Percentiles rank a stretch among this genome's conserved stretches.
phyloP scores from a whole-genome alignment of 1,140 invertebrate species.

The Papilio machaon region DNA sequence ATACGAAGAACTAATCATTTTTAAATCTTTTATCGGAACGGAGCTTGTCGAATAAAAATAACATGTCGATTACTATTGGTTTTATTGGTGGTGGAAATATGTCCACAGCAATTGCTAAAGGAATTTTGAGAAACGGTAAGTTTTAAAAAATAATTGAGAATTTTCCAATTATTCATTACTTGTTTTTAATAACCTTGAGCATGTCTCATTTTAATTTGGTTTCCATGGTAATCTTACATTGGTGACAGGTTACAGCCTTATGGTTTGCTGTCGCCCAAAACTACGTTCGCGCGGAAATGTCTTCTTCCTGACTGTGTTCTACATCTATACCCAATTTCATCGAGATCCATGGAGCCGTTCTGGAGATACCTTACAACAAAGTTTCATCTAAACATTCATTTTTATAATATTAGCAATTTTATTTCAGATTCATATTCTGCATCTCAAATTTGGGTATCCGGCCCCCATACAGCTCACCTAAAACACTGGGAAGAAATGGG shows the following conservation, averaged over 20 bases:
- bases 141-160: not conserved
- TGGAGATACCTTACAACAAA: too few species aligned
- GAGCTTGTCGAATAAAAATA: not conserved
- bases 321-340: too few species aligned
- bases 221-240: too few species aligned
- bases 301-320: too few species aligned
- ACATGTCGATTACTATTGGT: conserved; percentile 83
- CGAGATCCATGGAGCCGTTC: too few species aligned
- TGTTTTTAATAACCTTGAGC: too few species aligned
- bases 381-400: too few species aligned
- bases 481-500: conserved; percentile 85
- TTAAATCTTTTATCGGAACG: not conserved
- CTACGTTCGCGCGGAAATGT: too few species aligned
- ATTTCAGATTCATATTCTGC: conserved; percentile 82
- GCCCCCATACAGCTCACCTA: conserved; percentile 85
- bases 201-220: too few species aligned
- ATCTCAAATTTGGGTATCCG: conserved; percentile 86
- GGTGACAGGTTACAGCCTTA: conserved; percentile 41
- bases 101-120: conserved; percentile 93
- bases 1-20: not conserved
- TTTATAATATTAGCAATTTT: conserved; percentile 32
- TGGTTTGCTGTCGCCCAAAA: not conserved
- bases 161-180: not conserved
- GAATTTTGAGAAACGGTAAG: conserved; percentile 87
- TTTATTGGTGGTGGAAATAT: conserved; percentile 98